phyloP scores from a whole-genome alignment of 2,113 vertebrate species.

The Clinocottus analis region DNA sequence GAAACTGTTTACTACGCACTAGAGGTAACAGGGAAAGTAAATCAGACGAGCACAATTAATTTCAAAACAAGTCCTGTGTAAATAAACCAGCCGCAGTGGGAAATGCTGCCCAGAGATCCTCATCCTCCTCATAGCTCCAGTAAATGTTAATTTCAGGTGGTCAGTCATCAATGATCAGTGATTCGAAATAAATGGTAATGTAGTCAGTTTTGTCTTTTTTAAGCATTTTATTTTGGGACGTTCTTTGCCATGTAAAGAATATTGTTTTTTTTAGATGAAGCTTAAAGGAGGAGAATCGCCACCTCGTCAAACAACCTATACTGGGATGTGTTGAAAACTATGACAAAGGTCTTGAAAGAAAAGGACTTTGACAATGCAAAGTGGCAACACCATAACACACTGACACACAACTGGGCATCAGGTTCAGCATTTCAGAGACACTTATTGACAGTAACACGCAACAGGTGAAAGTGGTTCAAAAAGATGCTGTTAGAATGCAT shows the following conservation, averaged over 20 bases:
- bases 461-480: not conserved
- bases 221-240: not conserved
- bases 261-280: too few relatives aligned
- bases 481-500: not conserved
- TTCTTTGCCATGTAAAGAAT: not conserved
- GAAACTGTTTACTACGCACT: not conserved
- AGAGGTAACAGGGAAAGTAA: not conserved
- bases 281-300: not conserved
- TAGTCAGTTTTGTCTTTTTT: not conserved
- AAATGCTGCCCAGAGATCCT: not conserved
- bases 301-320: not conserved
- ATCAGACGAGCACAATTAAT: not conserved
- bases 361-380: not conserved
- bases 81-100: not conserved
- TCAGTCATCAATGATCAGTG: not conserved
- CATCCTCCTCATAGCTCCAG: not conserved
- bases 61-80: not conserved
- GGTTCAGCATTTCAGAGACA: not conserved
- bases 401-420: not conserved
- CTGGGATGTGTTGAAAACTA: too few relatives aligned
- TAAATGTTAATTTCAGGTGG: not conserved
- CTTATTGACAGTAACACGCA: not conserved
- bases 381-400: not conserved
- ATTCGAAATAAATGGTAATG: not conserved
- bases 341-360: not conserved